These are phyloP conservation scores for Gymnodraco acuticeps DNA, from an alignment of 2,797 vertebrate species.

Conservation along the genomic window DNA sequence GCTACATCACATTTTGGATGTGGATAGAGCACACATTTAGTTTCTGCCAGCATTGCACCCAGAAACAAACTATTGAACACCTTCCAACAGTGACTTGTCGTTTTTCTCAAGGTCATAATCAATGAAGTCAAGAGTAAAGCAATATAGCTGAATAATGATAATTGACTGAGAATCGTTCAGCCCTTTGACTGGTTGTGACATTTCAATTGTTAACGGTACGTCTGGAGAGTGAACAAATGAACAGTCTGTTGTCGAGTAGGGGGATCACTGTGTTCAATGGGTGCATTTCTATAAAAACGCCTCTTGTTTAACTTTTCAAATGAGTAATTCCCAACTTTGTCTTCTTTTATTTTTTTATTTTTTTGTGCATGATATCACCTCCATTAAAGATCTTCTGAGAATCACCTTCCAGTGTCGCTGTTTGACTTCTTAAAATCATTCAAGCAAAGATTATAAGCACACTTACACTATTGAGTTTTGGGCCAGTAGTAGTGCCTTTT, in stretches of 20 bases:
- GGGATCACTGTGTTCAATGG: constrained; percentile 29
- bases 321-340: constrained; percentile 65
- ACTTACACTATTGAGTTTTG: neutral
- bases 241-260: neutral
- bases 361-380: constrained; percentile 83
- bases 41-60: constrained; percentile 19
- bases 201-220: constrained; percentile 19
- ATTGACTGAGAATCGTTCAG: constrained; percentile 10
- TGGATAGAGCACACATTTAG: constrained; percentile 35
- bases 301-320: constrained; percentile 33
- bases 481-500: neutral
- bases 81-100: neutral
- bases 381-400: constrained; percentile 87
- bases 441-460: neutral
- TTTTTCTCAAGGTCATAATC: constrained; percentile 6
- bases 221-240: constrained; percentile 17
- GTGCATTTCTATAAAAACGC: constrained; percentile 50
- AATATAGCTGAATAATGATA: constrained; percentile 27
- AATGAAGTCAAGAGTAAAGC: constrained; percentile 14
- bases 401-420: constrained; percentile 22
- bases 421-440: constrained; percentile 23
- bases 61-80: constrained; percentile 18
- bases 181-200: constrained; percentile 22
- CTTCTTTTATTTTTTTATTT: constrained; percentile 52
- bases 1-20: constrained; percentile 39